Percentiles rank a stretch among this genome's conserved stretches.
Conservation (phyloP, 53 echinoderm and acorn worm genomes). For the Apostichopus leukothele region DNA sequence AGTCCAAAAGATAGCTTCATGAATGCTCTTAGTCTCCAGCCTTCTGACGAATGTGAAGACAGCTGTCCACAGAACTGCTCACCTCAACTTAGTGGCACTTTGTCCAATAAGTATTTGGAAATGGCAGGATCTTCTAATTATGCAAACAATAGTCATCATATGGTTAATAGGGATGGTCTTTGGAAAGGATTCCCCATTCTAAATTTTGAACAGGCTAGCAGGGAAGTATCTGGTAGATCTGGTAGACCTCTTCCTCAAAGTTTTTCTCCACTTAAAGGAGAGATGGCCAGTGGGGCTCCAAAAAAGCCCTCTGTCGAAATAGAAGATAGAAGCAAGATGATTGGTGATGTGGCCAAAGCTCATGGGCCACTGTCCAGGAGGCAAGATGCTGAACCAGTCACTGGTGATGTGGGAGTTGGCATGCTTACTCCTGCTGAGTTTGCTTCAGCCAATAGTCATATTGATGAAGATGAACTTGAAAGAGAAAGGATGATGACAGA, state of each 20-base stretch:
- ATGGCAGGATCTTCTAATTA: not conserved
- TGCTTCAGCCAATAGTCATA: conserved; percentile 57
- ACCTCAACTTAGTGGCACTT: not conserved
- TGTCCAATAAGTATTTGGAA: not conserved
- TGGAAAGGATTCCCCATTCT: conserved; percentile 39
- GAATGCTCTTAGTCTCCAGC: conserved; percentile 44
- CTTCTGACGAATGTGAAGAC: not conserved
- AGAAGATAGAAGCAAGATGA: not conserved
- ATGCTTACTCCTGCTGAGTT: conserved; percentile 83
- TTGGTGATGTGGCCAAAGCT: not conserved
- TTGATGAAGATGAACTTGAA: conserved; percentile 45
- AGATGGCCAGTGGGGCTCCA: conserved; percentile 33
- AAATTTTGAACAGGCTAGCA: not conserved
- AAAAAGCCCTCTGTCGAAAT: conserved; percentile 19
- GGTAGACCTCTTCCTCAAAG: conserved; percentile 25
- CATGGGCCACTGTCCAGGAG: conserved; percentile 32
- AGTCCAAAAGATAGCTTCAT: conserved; percentile 32
- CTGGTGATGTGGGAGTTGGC: conserved; percentile 75
- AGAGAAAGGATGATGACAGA: conserved; percentile 37
- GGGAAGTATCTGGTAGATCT: conserved; percentile 5
- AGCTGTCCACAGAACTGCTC: not conserved
- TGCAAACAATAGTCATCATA: not conserved
- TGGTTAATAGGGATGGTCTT: not conserved
- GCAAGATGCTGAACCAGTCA: conserved; percentile 58
- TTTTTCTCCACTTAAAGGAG: conserved; percentile 45